phyloP scores from a whole-genome alignment of 2,113 vertebrate species.

The Xenopus borealis region DNA sequence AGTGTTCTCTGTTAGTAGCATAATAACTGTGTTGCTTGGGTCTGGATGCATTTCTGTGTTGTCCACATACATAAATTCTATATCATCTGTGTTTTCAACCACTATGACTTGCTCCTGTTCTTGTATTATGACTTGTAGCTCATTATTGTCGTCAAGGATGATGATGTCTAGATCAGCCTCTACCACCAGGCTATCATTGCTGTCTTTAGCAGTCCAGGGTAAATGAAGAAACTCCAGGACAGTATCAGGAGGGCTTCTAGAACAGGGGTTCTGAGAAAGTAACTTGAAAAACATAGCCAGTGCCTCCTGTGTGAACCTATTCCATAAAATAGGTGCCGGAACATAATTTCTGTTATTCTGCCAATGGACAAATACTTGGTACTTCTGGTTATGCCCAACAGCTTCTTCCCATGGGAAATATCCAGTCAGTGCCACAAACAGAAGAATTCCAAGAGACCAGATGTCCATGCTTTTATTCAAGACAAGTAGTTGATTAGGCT shows the following conservation, averaged over 20 bases:
- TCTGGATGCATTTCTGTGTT: background rate
- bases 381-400: constrained; percentile 72
- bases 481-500: constrained; percentile 62
- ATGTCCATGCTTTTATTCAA: constrained; percentile 82
- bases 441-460: constrained; percentile 85
- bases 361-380: constrained; percentile 83
- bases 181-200: background rate
- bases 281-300: constrained; percentile 76
- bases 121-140: background rate
- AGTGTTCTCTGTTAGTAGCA: background rate
- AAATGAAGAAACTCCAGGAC: constrained; percentile 62
- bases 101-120: background rate
- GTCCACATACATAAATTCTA: background rate
- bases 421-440: constrained; percentile 89
- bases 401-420: constrained; percentile 91
- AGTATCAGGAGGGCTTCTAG: constrained; percentile 60
- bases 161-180: background rate
- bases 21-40: background rate
- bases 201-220: constrained; percentile 55
- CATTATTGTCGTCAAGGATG: background rate
- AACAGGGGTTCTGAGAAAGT: constrained; percentile 66
- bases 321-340: constrained; percentile 77
- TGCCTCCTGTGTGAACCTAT: constrained; percentile 68
- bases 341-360: constrained; percentile 54
- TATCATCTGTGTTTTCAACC: background rate